Percentiles rank a stretch among this genome's conserved stretches.
These are phyloP conservation scores for Macrotus californicus DNA, from an alignment of 2,113 vertebrate species.

Conservation along the genomic window DNA sequence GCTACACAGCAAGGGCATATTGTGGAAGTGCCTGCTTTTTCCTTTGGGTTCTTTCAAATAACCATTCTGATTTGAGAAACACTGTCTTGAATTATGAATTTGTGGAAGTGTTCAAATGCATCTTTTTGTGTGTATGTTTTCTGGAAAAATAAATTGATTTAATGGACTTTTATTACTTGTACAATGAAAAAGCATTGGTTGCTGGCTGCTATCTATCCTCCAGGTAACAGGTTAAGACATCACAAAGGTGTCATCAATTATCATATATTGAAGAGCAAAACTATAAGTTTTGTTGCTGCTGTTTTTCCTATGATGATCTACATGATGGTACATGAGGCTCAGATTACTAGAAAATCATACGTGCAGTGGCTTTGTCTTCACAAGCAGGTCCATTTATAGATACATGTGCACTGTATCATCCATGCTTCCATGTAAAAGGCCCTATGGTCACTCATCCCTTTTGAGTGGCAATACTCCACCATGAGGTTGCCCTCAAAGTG, in stretches of 20 bases:
- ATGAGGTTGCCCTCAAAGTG: constrained; percentile 16
- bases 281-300: neutral
- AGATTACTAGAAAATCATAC: neutral
- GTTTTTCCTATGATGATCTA: neutral
- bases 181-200: neutral
- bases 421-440: neutral
- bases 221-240: neutral
- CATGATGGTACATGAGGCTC: neutral
- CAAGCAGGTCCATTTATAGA: neutral
- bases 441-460: neutral
- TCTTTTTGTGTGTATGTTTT: neutral
- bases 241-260: neutral
- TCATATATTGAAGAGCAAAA: neutral
- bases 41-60: constrained; percentile 25
- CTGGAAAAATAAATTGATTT: neutral
- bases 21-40: neutral
- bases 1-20: neutral
- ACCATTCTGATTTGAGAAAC: neutral
- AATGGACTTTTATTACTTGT: neutral
- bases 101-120: neutral
- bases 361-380: neutral
- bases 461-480: neutral
- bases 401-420: neutral
- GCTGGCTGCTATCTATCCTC: neutral
- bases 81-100: neutral